Evolutionary conservation across 1,140 invertebrate species (phyloP).

Genomic region (Paraescarpia echinospica): DNA sequence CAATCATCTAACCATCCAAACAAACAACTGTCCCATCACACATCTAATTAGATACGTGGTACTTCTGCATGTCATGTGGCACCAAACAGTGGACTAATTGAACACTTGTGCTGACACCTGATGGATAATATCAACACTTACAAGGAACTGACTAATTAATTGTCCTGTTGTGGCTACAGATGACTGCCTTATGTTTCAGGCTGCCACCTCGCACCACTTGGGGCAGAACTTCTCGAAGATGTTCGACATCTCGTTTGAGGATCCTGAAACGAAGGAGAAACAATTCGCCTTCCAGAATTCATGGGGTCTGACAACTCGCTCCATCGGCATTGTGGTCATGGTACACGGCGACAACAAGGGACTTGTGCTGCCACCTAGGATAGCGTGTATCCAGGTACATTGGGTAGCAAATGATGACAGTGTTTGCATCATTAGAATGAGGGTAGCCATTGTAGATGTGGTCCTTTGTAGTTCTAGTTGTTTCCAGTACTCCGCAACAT

Average conservation of each 20-base stretch:
- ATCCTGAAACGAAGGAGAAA: conserved; percentile 87
- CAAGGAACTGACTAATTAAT: not conserved
- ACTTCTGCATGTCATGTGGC: not conserved
- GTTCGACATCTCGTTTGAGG: conserved; percentile 96
- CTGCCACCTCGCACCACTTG: conserved; percentile 95
- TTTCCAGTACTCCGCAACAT: too few relatives aligned
- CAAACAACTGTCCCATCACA: too few relatives aligned
- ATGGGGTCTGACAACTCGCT: conserved; percentile 96
- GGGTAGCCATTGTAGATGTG: not conserved
- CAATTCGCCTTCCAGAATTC: conserved; percentile 93
- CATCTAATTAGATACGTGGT: not conserved
- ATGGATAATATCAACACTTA: not conserved
- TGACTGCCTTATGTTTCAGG: conserved; percentile 59
- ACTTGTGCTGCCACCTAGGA: conserved; percentile 89
- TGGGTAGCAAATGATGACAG: not conserved
- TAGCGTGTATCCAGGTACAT: conserved; percentile 75
- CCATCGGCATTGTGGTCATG: conserved; percentile 94
- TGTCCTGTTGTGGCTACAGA: not conserved
- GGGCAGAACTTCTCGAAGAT: conserved; percentile 99
- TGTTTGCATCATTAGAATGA: conserved; percentile 12
- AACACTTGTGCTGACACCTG: not conserved
- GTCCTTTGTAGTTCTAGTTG: not conserved
- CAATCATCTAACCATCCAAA: not conserved
- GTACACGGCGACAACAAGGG: conserved; percentile 97
- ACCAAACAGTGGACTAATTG: not conserved